Evolutionary conservation across 1,140 invertebrate genomes (phyloP), one percentile per base, ranked within the genome.

Genomic region (Leptonema lineaticorne): DNA sequence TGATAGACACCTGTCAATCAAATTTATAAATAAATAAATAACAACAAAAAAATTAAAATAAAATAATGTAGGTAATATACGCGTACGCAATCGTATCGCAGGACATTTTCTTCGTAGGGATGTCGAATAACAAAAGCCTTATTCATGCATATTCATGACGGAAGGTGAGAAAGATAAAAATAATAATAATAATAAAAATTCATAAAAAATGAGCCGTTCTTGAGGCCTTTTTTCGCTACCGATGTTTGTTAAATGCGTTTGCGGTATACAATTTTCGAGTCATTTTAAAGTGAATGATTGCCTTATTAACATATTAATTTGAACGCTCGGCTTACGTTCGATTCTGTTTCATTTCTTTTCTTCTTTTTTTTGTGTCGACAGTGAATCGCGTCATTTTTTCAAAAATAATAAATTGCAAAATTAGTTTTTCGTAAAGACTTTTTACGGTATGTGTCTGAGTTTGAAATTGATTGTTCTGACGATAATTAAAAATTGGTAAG

Each of bases 231-330:
- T n/a, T 56, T 63, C 63, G 69, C 64, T 66, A 70, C 69, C 50
- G 69, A 63, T 67, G 63, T 67, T 59, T 62, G 63, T 63, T 58
- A 58, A 56, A 67, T 63, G 33, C 27, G 59, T 67, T 64, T 53
- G 56, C 50, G 65, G 53, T 67, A 24, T 67, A 71, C 69, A 68
- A 65, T 68, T 66, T 71, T 68, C 66, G 46, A 71, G 66, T 68
- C 67, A 50, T 63, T 56, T 68, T 60, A 68, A 64, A 28, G 26
- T 68, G 69, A 71, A 27, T 48, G 62, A 68, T 68, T 64, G 56
- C 62, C 69, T 71, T 45, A 71, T 71, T 71, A 63, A 66, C 69
- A 71, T 71, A 68, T 68, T 68, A 68, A 71, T 68, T 71, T 66
- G 53, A 68, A 71, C 46, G 37, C 26, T 57, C 24, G 24, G 24